Base-by-base conservation (phyloP, 1,140 invertebrate species). In the Gryllus bimaculatus region DNA sequence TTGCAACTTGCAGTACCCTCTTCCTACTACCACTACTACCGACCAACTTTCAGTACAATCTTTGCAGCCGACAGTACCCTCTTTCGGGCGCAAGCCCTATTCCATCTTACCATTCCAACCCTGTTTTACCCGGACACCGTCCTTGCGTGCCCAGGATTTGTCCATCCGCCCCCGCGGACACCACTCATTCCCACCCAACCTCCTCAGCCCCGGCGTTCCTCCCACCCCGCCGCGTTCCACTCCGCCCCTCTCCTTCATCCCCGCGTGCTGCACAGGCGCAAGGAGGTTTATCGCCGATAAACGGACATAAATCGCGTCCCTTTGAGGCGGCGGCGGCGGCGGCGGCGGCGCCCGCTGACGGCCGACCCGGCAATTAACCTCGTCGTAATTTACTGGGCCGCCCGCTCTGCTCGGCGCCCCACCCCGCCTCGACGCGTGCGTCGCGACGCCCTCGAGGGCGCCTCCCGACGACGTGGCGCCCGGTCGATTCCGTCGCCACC, bases 371-470 rank as follows among this genome's bases (percentile, higher is more conserved):
- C 54, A 66, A 66, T 66, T 66, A 66, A 66, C 54, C 54, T 66
- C 54, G 54, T 66, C 54, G 54, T 66, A 66, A 66, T 66, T 66
- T 66, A 66, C 54, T 66, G 54, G 54, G 54, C 54, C 54, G 54
- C 2, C 54, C 54, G 54, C 26, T 1, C 26, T 39, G 26, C 26
- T 39, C 26, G 1, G 26, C 26, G 18, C 54, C 54, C 54, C 54
- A 3, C 54, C 54, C 54, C 54, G 10, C 10, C 54, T 7, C 54
- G 54, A 66, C 54, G 54, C 26, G 26, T 39, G 26, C 26, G 26
- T 39, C 26, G 26, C 26, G 26, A 39, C 26, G 26, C 26, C 26
- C 26, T 39, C 26, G 26, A 39, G 26, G 26, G 26, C 26, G 26
- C 26, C 26, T 39, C 26, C 26, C 26, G 26, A 39, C 26, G 26